Evolutionary conservation across 2,888 invertebrate genomes (phyloP).

Genomic region (Ferrisia virgata): DNA sequence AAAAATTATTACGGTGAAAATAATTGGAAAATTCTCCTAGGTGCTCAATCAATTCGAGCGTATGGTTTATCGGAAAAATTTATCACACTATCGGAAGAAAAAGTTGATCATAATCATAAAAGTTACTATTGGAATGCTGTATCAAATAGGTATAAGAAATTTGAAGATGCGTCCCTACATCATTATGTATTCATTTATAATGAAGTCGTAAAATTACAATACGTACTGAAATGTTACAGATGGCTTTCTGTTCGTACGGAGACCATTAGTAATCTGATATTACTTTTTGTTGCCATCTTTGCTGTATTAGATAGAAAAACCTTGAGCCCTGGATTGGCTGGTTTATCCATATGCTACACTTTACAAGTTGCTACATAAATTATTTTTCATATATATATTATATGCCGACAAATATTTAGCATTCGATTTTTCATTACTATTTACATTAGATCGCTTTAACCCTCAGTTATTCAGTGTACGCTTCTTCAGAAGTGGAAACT

Average conservation of each 20-base stretch:
- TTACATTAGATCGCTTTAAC: conserved; percentile 79
- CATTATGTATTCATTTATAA: too few relatives aligned
- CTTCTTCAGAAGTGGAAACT: conserved; percentile 95
- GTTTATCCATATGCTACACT: conserved; percentile 84
- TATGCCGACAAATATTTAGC: neutral
- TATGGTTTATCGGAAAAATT: conserved; percentile 79
- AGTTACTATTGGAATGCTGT: conserved; percentile 91
- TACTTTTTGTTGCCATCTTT: conserved; percentile 90
- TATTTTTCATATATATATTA: neutral
- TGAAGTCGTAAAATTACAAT: too few relatives aligned
- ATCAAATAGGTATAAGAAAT: conserved; percentile 67
- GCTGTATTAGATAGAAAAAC: conserved; percentile 76
- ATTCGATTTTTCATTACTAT: conserved; percentile 45
- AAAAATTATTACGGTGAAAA: too few relatives aligned
- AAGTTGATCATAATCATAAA: conserved; percentile 88
- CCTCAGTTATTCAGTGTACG: conserved; percentile 91
- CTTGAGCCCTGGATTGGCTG: conserved; percentile 74
- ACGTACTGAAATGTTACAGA: too few relatives aligned
- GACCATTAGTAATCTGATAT: conserved; percentile 93
- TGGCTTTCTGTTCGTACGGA: conserved; percentile 95
- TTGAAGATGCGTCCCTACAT: too few relatives aligned
- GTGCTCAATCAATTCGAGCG: conserved; percentile 78
- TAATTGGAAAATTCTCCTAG: too few relatives aligned
- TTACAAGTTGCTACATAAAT: conserved; percentile 63
- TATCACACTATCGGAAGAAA: conserved; percentile 78